Evolutionary conservation across 2,113 vertebrate genomes (phyloP).

Genomic region (Pristiophorus japonicus): DNA sequence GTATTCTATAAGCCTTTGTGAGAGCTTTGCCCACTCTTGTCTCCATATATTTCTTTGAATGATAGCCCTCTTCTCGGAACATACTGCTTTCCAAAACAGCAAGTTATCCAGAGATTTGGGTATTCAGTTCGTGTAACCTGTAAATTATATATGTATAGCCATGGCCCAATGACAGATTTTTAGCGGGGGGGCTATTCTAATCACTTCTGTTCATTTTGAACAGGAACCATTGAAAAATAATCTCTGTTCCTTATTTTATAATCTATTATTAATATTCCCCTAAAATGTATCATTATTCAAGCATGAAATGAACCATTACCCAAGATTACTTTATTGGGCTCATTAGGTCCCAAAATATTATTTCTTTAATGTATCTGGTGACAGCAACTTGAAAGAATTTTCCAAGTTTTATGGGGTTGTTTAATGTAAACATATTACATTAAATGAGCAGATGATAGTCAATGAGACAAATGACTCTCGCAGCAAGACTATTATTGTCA

Average conservation of each 20-base stretch:
- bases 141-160: neutral
- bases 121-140: neutral
- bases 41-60: neutral
- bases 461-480: neutral
- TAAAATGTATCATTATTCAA: constrained; percentile 20
- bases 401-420: neutral
- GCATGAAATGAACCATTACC: constrained; percentile 10
- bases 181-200: neutral
- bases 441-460: constrained; percentile 7
- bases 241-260: neutral
- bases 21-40: neutral
- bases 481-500: constrained; percentile 3
- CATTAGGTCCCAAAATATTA: constrained; percentile 25
- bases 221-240: neutral
- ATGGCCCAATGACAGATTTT: neutral
- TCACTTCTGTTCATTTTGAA: constrained; percentile 17
- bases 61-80: neutral
- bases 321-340: constrained; percentile 13
- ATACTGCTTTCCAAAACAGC: neutral
- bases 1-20: neutral
- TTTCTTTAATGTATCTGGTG: constrained; percentile 2
- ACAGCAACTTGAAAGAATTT: constrained; percentile 1
- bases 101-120: neutral
- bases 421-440: constrained; percentile 12
- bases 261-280: constrained; percentile 30